Conservation (phyloP, 2,113 vertebrate genomes). For the Thinocorus orbignyianus region DNA sequence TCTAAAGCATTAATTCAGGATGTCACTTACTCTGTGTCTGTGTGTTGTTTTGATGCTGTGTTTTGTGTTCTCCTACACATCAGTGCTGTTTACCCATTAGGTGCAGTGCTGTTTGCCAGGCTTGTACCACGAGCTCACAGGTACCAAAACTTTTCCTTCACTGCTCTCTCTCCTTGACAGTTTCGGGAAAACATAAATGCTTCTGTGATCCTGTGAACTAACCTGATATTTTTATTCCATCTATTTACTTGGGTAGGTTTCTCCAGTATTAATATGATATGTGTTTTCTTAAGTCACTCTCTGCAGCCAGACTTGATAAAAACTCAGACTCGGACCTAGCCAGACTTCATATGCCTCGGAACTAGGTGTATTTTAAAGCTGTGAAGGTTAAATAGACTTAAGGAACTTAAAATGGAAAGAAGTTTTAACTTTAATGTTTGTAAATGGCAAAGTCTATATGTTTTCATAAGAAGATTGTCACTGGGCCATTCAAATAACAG, state of each 20-base stretch:
- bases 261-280: not conserved
- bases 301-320: not conserved
- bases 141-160: not conserved
- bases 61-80: not conserved
- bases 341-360: not conserved
- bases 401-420: not conserved
- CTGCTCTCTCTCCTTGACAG: not conserved
- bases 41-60: not conserved
- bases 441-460: not conserved
- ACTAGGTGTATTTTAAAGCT: not conserved
- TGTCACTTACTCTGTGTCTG: not conserved
- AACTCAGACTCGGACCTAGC: not conserved
- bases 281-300: not conserved
- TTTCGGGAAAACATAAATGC: not conserved
- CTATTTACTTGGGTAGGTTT: not conserved
- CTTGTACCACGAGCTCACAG: rapidly evolving
- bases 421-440: not conserved
- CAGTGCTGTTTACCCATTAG: not conserved
- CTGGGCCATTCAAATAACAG: not conserved
- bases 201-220: not conserved
- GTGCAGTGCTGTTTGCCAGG: not conserved
- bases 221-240: not conserved
- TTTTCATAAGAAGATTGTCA: not conserved
- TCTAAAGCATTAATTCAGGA: not conserved
- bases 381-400: not conserved